Evolutionary conservation across 1,140 invertebrate genomes (phyloP).

Genomic region (Steinernema feltiae): DNA sequence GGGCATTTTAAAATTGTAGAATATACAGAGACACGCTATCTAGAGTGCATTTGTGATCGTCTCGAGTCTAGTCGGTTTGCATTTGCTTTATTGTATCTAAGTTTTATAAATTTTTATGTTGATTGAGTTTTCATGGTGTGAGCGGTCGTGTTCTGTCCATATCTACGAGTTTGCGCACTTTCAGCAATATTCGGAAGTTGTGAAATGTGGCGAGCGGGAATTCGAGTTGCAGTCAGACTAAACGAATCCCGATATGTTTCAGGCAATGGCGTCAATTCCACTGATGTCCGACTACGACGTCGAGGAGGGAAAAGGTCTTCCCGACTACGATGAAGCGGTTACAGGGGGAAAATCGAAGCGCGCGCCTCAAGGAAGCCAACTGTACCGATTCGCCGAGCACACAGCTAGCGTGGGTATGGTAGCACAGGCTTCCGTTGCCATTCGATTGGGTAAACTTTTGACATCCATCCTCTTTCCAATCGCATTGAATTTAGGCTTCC

Average conservation of each 20-base stretch:
- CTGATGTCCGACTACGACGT: neutral
- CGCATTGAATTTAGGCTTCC: slow-evolving; percentile 45
- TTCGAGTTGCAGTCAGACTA: no score
- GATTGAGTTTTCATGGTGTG: neutral
- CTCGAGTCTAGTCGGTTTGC: neutral
- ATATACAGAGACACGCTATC: neutral
- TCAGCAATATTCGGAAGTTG: no score
- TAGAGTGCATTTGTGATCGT: slow-evolving; percentile 5
- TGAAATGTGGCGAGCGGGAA: no score
- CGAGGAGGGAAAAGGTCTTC: neutral
- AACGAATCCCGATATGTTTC: no score
- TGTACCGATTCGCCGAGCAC: neutral
- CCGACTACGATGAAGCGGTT: neutral
- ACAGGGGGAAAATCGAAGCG: neutral
- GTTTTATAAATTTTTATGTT: neutral
- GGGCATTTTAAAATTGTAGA: neutral
- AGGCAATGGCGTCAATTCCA: slow-evolving; percentile 2
- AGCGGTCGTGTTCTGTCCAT: neutral
- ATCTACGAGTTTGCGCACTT: neutral
- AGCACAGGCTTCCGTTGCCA: neutral
- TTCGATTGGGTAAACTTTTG: neutral
- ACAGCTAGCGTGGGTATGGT: neutral
- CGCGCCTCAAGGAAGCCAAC: neutral
- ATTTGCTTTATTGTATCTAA: neutral
- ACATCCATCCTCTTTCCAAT: neutral